These are phyloP conservation scores for Anoncus sp. DNA, from an alignment of 2,888 invertebrate species.

Conservation along the genomic window DNA sequence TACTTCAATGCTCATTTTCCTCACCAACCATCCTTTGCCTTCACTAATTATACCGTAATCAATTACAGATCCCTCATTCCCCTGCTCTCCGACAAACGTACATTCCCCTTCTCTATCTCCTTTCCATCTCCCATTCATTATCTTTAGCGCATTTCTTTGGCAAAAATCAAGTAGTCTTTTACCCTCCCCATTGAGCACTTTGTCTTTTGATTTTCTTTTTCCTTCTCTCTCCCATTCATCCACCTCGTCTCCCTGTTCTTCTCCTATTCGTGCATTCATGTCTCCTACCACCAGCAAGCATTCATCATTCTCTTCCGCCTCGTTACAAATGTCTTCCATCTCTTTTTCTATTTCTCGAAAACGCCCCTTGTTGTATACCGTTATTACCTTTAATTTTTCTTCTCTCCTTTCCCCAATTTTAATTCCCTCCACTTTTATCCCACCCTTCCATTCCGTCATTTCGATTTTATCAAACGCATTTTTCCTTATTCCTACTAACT, in stretches of 20 bases:
- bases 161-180: conserved; percentile 17
- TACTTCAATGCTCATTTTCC: conserved; percentile 5
- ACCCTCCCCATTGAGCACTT: conserved; percentile 22
- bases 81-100: conserved; percentile 13
- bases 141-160: not conserved
- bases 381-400: not conserved
- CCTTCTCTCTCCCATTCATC: conserved; percentile 1
- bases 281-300: conserved; percentile 29
- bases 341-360: not conserved
- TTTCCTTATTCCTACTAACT: conserved; percentile 44
- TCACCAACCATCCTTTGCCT: not conserved
- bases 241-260: not conserved
- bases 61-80: conserved; percentile 31
- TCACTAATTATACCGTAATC: conserved; percentile 28
- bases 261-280: conserved; percentile 49
- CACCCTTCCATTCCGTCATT: conserved; percentile 31
- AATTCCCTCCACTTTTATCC: conserved; percentile 7
- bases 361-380: conserved; percentile 9
- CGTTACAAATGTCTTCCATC: not conserved
- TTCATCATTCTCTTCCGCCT: conserved; percentile 11
- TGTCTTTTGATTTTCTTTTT: conserved; percentile 11
- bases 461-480: not conserved
- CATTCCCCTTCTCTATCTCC: conserved; percentile 7
- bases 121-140: conserved; percentile 34
- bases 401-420: conserved; percentile 27